Percentiles rank a stretch among this genome's conserved stretches.
Conservation (phyloP, 1,140 invertebrate species). For the Panagrolaimus sp. region DNA sequence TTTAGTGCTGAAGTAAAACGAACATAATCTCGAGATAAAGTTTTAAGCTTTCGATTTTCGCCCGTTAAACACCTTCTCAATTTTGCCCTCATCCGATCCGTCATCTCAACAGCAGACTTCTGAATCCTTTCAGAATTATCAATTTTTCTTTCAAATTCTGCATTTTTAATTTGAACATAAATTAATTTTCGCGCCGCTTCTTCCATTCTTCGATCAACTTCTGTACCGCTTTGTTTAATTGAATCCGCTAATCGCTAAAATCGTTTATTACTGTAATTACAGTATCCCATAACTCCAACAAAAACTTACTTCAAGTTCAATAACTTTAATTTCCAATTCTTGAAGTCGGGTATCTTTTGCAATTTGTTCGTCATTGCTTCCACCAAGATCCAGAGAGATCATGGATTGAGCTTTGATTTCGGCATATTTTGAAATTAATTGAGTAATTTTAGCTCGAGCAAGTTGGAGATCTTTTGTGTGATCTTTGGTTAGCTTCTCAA, state of each 20-base stretch:
- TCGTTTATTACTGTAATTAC: not conserved
- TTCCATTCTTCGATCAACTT: conserved; percentile 45
- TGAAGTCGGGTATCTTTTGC: not conserved
- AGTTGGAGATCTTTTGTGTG: conserved; percentile 65
- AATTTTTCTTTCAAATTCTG: conserved; percentile 28
- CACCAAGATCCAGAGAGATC: not conserved
- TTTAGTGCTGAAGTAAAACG: not conserved
- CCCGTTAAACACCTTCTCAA: conserved; percentile 15
- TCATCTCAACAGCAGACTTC: conserved; percentile 28
- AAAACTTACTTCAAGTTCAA: conserved; percentile 9
- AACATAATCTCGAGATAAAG: conserved; percentile 31
- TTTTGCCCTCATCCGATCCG: conserved; percentile 6
- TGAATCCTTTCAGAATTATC: conserved; percentile 25
- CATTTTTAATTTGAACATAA: conserved; percentile 37
- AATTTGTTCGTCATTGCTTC: not conserved
- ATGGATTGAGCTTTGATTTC: not conserved
- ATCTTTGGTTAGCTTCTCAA: conserved; percentile 17
- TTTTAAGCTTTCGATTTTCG: conserved; percentile 21
- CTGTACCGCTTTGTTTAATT: conserved; percentile 32
- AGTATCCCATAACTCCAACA: not conserved
- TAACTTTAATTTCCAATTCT: conserved; percentile 3
- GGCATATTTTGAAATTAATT: not conserved
- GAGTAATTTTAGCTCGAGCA: conserved; percentile 1
- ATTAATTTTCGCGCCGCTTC: conserved; percentile 42
- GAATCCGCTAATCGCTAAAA: conserved; percentile 31